phyloP scores from a whole-genome alignment of 2,888 invertebrate species.

The Ormyrus nitidulus region DNA sequence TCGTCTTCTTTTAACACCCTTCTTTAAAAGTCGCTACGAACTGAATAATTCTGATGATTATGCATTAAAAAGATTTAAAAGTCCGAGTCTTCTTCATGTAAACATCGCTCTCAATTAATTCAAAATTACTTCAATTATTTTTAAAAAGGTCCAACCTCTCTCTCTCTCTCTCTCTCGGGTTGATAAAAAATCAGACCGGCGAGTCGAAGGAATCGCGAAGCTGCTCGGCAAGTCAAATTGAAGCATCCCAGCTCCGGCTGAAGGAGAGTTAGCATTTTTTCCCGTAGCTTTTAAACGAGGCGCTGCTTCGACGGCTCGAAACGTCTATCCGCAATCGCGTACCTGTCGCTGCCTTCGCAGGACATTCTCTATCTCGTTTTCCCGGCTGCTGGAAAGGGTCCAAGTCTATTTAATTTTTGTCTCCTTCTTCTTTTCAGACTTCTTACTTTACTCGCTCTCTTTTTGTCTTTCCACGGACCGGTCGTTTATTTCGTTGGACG shows the following conservation, averaged over 20 bases:
- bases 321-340: constrained; percentile 35
- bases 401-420: constrained; percentile 65
- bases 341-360: constrained; percentile 41
- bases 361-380: background rate
- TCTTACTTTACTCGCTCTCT: constrained; percentile 36
- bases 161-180: too few species aligned
- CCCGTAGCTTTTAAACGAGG: constrained; percentile 8
- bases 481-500: constrained; percentile 48
- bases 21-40: too few species aligned
- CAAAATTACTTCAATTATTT: background rate
- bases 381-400: constrained; percentile 59
- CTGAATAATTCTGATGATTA: too few species aligned
- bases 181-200: background rate
- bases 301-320: constrained; percentile 26
- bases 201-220: constrained; percentile 7
- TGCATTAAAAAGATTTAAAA: too few species aligned
- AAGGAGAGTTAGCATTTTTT: constrained; percentile 13
- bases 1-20: too few species aligned
- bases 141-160: background rate
- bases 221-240: constrained; percentile 12
- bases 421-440: constrained; percentile 40
- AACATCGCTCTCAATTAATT: background rate
- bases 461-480: constrained; percentile 36
- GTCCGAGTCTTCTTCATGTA: too few species aligned
- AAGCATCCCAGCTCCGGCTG: background rate